Percentiles rank a stretch among this genome's conserved stretches.
These are phyloP conservation scores for Oithona nana DNA, from an alignment of 2,888 invertebrate species.

Conservation along the genomic window DNA sequence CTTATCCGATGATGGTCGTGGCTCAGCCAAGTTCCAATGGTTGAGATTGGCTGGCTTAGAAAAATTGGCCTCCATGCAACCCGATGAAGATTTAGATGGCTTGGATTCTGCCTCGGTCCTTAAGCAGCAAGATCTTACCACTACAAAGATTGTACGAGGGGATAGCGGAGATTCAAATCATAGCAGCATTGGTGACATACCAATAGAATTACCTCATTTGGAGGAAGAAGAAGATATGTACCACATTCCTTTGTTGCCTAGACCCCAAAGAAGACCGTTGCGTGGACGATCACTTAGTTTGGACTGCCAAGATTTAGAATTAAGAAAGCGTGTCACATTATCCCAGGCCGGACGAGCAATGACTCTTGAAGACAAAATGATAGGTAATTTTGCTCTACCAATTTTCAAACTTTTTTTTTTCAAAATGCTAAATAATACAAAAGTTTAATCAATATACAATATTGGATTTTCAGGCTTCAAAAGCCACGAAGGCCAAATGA, in stretches of 20 bases:
- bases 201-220: constrained; percentile 64
- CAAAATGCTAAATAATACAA: too few species aligned
- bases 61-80: neutral
- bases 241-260: neutral
- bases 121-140: neutral
- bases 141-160: neutral
- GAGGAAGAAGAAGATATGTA: constrained; percentile 28
- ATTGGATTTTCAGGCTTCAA: too few species aligned
- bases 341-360: too few species aligned
- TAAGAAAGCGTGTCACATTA: too few species aligned
- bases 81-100: neutral
- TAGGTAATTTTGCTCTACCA: too few species aligned
- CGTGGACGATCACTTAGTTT: neutral
- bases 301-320: too few species aligned
- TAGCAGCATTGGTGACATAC: constrained; percentile 46
- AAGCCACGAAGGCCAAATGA: too few species aligned
- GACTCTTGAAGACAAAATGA: too few species aligned
- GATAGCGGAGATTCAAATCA: constrained; percentile 20
- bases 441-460: too few species aligned
- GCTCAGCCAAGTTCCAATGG: constrained; percentile 1
- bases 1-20: neutral
- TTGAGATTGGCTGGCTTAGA: constrained; percentile 1
- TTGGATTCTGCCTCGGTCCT: neutral
- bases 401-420: too few species aligned
- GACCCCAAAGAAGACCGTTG: neutral